phyloP scores from a whole-genome alignment of 2,888 invertebrate species.

The Rosalia funebris region DNA sequence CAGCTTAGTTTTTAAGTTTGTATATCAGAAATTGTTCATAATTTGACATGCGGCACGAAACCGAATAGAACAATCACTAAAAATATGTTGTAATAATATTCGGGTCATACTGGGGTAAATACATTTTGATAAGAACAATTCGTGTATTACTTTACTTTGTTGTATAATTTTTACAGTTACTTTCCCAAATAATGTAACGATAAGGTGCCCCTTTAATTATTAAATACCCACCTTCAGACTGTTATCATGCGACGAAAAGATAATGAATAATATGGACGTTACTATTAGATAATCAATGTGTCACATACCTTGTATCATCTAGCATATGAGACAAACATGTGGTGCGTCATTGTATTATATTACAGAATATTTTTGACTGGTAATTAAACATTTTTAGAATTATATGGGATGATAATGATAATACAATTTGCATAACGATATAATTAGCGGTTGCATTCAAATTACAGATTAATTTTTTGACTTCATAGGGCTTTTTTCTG shows the following conservation, averaged over 20 bases:
- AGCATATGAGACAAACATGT: neutral
- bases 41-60: no score
- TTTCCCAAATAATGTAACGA: neutral
- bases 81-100: neutral
- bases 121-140: neutral
- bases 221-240: conserved; percentile 14
- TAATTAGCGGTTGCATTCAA: no score
- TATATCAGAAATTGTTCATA: neutral
- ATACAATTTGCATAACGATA: neutral
- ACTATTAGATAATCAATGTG: neutral
- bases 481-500: no score
- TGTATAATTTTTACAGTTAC: neutral
- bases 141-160: neutral
- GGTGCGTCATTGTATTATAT: neutral
- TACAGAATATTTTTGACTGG: neutral
- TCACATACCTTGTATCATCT: neutral
- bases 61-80: neutral
- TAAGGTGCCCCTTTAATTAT: conserved; percentile 21
- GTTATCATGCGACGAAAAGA: neutral
- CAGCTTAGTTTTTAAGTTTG: conserved; percentile 1
- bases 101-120: neutral
- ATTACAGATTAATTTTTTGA: no score
- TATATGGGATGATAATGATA: neutral
- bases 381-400: neutral
- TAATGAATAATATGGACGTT: neutral